Conservation (phyloP, 1,140 invertebrate genomes). For the Notospermus geniculatus region DNA sequence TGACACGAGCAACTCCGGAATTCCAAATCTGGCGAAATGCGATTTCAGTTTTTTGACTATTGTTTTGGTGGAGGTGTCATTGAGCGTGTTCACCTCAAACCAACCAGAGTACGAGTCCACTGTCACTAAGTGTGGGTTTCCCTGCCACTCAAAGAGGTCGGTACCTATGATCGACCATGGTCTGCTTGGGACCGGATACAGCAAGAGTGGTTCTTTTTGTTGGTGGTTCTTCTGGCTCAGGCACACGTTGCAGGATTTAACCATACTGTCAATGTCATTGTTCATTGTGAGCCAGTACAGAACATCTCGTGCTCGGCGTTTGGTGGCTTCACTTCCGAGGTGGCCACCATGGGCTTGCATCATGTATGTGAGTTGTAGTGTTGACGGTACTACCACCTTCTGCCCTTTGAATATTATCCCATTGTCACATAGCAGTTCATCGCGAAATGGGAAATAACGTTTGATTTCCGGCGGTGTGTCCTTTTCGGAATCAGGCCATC, state of each 20-base stretch:
- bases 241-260: conserved; percentile 51
- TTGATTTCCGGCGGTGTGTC: conserved; percentile 28
- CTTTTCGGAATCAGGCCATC: conserved; percentile 50
- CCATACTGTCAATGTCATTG: conserved; percentile 52
- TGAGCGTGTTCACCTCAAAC: neutral
- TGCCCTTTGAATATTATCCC: conserved; percentile 43
- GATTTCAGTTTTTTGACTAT: neutral
- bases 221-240: conserved; percentile 12
- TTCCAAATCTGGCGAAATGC: neutral
- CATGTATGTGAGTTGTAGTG: conserved; percentile 42
- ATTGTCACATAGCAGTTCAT: conserved; percentile 43
- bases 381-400: conserved; percentile 45
- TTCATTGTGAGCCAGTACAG: conserved; percentile 56
- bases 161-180: neutral
- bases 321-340: conserved; percentile 53
- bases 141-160: neutral
- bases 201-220: neutral
- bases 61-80: neutral
- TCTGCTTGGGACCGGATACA: neutral
- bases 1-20: neutral
- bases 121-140: neutral
- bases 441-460: conserved; percentile 39
- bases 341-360: conserved; percentile 53
- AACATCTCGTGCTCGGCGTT: conserved; percentile 41
- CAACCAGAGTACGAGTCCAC: neutral